Base-by-base conservation (phyloP, 2,113 vertebrate species). In the Indicator maculatus region DNA sequence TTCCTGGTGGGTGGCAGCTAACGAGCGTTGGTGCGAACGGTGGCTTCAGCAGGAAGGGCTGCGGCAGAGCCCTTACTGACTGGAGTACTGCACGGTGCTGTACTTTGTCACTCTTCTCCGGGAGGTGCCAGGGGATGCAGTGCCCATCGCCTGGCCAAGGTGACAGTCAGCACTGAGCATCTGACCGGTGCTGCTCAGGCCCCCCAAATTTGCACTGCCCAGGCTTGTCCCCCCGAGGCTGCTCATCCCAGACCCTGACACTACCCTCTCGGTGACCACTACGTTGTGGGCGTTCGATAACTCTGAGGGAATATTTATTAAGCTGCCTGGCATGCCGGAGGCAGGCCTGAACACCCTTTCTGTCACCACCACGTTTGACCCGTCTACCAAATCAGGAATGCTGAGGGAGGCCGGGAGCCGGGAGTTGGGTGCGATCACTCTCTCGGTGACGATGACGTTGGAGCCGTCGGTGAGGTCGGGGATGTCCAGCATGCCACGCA, bases 391-490 rank as follows among this genome's bases (percentile, higher is more conserved):
- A 87, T 98, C 97, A 1, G 97, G 94, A 78, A 98, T 97, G 69
- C 96, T 98, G 56, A 98, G 86, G 83, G 98, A 95, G 18, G 96
- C 28, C 0, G 98, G 98, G 27, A 98, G 93, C 31, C 97, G 93
- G 55, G 98, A 97, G 74, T 96, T 94, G 30, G 98, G 98, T 0
- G 97, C 97, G 2, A 98, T 98, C 12, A 98, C 96, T 92, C 98
- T 97, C 95, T 98, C 98, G 0, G 98, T 98, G 86, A 98, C 98
- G 21, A 98, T 97, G 3, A 98, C 96, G 0, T 98, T 98, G 36
- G 98, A 97, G 9, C 98, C 97, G 5, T 98, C 97, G 75, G 97
- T 41, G 53, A 98, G 87, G 27, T 98, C 98, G 0, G 98, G 97
- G 64, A 98, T 97, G 71, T 98, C 98, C 66, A 98, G 81, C 95